Percentiles rank a stretch among this genome's conserved stretches.
Evolutionary conservation across 2,113 vertebrate species (phyloP).

Genomic region (Mesoclemmys tuberculata): DNA sequence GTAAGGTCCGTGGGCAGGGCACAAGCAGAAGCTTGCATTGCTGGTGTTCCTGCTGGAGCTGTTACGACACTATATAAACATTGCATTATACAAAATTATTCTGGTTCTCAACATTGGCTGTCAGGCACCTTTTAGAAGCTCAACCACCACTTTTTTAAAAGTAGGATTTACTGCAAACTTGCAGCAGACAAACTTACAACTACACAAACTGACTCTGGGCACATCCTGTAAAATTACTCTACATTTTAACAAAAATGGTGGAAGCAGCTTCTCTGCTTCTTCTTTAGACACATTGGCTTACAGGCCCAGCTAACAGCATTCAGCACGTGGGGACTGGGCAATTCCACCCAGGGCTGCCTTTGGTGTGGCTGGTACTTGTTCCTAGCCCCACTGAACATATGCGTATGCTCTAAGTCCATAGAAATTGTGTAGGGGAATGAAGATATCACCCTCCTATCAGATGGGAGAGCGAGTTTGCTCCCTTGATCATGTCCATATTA

Average conservation of each 20-base stretch:
- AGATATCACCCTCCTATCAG: no score
- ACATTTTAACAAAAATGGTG: not conserved
- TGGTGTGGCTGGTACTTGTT: no score
- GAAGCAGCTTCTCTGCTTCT: no score
- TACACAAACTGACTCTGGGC: not conserved
- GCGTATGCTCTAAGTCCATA: no score
- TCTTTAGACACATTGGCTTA: no score
- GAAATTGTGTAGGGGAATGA: no score
- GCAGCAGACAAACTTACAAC: not conserved
- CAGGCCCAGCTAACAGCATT: no score
- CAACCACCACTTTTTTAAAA: not conserved
- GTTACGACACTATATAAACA: not conserved
- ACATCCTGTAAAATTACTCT: not conserved
- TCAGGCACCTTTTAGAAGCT: not conserved
- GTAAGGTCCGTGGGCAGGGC: not conserved
- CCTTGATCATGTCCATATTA: no score
- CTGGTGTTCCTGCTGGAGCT: rapidly evolving
- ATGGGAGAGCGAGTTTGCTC: no score
- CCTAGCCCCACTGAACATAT: no score
- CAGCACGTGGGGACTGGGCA: not conserved
- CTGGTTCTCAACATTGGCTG: not conserved
- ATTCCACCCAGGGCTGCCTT: not conserved
- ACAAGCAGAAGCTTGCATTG: not conserved
- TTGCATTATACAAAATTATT: not conserved
- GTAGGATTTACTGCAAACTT: not conserved